Conservation (phyloP, 2,113 vertebrate genomes). For the Sinocyclocheilus maitianheensis region DNA sequence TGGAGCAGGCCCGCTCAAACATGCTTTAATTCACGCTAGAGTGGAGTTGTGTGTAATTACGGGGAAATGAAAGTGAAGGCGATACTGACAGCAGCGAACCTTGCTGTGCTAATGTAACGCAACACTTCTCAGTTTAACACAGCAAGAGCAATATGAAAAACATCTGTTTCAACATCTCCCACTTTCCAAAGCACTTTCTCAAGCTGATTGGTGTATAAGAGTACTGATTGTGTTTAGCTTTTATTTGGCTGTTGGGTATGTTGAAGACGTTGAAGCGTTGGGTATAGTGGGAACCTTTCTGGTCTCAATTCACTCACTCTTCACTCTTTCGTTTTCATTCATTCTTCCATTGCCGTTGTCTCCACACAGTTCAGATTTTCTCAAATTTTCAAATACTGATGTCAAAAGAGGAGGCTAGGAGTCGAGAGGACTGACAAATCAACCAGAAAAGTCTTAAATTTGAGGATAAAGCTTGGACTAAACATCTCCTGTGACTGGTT, state of each 20-base stretch:
- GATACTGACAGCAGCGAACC: constrained; percentile 63
- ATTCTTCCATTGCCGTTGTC: constrained; percentile 13
- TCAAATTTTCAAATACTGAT: not conserved
- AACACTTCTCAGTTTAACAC: constrained; percentile 65
- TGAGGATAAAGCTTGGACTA: too few relatives aligned
- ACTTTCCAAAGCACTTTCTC: constrained; percentile 67
- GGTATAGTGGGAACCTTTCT: not conserved
- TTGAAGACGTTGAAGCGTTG: constrained; percentile 16
- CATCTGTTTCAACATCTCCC: constrained; percentile 75
- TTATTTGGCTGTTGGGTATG: constrained; percentile 56
- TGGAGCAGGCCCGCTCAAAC: constrained; percentile 51
- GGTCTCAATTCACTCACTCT: constrained; percentile 7
- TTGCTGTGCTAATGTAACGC: constrained; percentile 65
- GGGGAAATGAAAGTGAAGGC: constrained; percentile 67
- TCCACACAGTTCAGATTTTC: not conserved
- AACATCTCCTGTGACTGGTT: too few relatives aligned
- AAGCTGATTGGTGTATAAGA: constrained; percentile 68
- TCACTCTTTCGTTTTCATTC: constrained; percentile 15
- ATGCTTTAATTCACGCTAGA: constrained; percentile 58
- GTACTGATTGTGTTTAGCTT: constrained; percentile 66
- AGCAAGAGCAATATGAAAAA: constrained; percentile 71
- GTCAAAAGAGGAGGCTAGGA: not conserved
- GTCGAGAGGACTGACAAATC: not conserved
- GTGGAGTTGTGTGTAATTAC: constrained; percentile 67
- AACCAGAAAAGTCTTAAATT: not conserved